Evolutionary conservation across 2,113 vertebrate species (phyloP).

Genomic region (Mionectes macconnelli): DNA sequence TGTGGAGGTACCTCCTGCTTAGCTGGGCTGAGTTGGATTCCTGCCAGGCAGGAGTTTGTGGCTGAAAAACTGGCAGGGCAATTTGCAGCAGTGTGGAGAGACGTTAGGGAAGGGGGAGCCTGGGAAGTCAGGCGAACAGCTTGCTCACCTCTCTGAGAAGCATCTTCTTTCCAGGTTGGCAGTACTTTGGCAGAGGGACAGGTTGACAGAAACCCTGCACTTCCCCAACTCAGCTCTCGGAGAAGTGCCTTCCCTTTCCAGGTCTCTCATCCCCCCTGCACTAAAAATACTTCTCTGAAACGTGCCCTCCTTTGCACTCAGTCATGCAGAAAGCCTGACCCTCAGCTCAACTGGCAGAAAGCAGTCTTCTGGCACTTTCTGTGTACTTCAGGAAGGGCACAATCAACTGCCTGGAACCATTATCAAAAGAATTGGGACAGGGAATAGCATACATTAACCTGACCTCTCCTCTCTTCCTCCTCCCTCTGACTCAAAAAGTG

Average conservation of each 20-base stretch:
- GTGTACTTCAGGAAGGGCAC: slow-evolving; percentile 10
- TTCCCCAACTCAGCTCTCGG: not conserved
- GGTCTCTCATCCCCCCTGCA: not conserved
- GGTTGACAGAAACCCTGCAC: not conserved
- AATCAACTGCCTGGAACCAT: not conserved
- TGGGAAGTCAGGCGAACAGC: not conserved
- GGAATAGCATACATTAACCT: not conserved
- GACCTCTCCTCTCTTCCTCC: slow-evolving; percentile 11
- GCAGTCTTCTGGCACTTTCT: not conserved
- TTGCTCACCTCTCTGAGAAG: not conserved
- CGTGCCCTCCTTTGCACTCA: not conserved
- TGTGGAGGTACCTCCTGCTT: rapidly evolving
- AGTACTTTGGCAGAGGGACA: not conserved
- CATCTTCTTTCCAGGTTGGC: not conserved
- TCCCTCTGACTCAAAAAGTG: slow-evolving; percentile 56
- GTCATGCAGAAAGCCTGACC: not conserved
- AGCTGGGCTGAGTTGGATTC: not conserved
- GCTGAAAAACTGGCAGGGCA: not conserved
- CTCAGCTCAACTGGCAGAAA: not conserved
- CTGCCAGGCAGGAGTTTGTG: not conserved
- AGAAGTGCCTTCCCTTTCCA: not conserved
- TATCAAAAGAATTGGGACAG: slow-evolving; percentile 41
- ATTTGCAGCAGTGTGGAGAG: not conserved
- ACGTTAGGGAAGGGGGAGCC: not conserved
- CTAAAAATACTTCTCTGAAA: not conserved